Conservation (phyloP, 1,140 invertebrate species). For the Drosophila lacertosa region DNA sequence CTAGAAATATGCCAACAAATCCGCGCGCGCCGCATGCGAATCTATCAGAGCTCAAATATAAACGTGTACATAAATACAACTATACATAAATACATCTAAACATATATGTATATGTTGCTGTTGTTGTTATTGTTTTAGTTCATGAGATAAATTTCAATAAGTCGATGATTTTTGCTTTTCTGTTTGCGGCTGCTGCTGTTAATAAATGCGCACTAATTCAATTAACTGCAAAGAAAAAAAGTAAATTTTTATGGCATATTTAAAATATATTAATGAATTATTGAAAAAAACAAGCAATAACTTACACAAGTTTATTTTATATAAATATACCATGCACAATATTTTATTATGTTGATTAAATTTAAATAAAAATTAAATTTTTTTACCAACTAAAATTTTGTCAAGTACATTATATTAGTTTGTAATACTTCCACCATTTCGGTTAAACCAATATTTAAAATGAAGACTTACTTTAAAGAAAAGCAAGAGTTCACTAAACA, state of each 20-base stretch:
- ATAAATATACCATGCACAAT: too few species aligned
- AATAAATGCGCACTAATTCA: conserved; percentile 20
- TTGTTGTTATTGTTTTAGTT: background rate
- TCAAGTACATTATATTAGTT: too few species aligned
- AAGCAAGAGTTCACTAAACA: background rate
- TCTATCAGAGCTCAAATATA: conserved; percentile 31
- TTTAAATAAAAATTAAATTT: too few species aligned
- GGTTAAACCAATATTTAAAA: background rate
- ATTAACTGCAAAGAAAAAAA: conserved; percentile 19
- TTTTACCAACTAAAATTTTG: too few species aligned
- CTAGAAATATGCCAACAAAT: conserved; percentile 43
- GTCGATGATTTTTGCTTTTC: conserved; percentile 38
- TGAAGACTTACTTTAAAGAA: background rate
- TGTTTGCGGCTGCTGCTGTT: conserved; percentile 12
- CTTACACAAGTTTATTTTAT: too few species aligned
- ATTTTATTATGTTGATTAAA: too few species aligned
- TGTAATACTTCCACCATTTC: background rate
- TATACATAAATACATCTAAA: conserved; percentile 32
- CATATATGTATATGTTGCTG: conserved; percentile 31
- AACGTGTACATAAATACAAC: background rate
- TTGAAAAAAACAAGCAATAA: too few species aligned
- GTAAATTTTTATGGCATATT: conserved; percentile 21
- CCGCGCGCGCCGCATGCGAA: conserved; percentile 39
- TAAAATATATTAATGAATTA: conserved; percentile 2
- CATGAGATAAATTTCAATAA: conserved; percentile 28